phyloP scores from a whole-genome alignment of 2,113 vertebrate species.

The Hemichromis elongatus region DNA sequence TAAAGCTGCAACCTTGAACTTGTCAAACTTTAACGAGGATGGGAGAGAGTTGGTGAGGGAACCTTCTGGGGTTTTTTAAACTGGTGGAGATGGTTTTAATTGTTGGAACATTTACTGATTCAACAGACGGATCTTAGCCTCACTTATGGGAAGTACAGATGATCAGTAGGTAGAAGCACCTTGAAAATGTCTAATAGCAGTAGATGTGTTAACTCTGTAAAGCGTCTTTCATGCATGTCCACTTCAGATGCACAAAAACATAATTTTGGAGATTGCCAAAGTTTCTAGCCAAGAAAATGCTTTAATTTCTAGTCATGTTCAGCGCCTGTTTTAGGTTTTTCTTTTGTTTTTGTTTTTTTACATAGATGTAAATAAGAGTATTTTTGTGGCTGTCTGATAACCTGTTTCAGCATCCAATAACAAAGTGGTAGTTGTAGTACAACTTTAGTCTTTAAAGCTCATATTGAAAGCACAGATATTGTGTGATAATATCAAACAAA shows the following conservation, averaged over 20 bases:
- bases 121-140: not conserved
- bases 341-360: conserved; percentile 44
- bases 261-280: conserved; percentile 45
- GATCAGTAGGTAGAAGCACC: not conserved
- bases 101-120: not conserved
- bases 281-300: conserved; percentile 25
- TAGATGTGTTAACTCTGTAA: not conserved
- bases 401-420: conserved; percentile 53
- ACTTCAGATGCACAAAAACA: not conserved
- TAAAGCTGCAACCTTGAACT: not conserved
- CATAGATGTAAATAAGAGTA: conserved; percentile 75
- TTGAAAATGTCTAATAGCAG: not conserved
- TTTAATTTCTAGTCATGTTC: conserved; percentile 7
- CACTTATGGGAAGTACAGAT: not conserved
- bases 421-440: conserved; percentile 55
- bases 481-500: not conserved
- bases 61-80: not conserved
- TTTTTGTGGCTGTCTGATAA: conserved; percentile 67
- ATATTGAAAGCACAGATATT: not conserved
- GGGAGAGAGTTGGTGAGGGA: not conserved
- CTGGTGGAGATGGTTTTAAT: not conserved
- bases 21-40: not conserved
- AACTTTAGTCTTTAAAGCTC: not conserved
- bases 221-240: not conserved
- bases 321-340: conserved; percentile 21